These are phyloP conservation scores for Gobionotothen gibberifrons DNA, from an alignment of 2,797 vertebrate genomes.

Conservation along the genomic window DNA sequence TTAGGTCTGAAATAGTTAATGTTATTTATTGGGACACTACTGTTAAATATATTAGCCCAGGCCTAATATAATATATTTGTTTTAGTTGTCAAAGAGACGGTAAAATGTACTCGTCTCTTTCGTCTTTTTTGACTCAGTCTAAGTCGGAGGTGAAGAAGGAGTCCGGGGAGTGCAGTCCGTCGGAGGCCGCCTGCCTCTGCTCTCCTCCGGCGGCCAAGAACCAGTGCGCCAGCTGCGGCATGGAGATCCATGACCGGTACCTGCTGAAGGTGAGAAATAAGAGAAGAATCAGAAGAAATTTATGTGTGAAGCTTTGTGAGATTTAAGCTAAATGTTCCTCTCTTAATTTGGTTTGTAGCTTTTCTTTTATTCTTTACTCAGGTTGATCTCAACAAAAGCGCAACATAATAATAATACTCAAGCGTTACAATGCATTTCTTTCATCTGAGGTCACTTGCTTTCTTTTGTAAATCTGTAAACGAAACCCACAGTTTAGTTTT, in stretches of 20 bases:
- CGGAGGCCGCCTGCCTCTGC: slow-evolving; percentile 91
- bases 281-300: neutral
- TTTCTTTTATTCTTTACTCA: neutral
- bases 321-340: neutral
- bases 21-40: neutral
- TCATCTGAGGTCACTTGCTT: neutral
- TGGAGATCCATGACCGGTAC: slow-evolving; percentile 93
- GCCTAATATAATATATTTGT: neutral
- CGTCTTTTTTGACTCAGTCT: slow-evolving; percentile 79
- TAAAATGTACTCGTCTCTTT: neutral
- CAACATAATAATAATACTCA: too few species aligned
- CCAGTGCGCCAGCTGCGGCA: slow-evolving; percentile 94
- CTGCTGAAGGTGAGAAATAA: slow-evolving; percentile 89
- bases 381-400: neutral
- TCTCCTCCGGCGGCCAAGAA: slow-evolving; percentile 92
- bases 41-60: neutral
- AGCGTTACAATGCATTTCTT: too few species aligned
- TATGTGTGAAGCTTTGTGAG: rapidly evolving
- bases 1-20: neutral
- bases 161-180: slow-evolving; percentile 85
- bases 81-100: neutral
- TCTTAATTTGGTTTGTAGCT: neutral
- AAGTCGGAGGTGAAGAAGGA: slow-evolving; percentile 94
- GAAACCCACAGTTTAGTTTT: neutral
- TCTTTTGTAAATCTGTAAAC: neutral